These are phyloP conservation scores for Pseudomugil tenellus DNA, from an alignment of 2,797 vertebrate genomes.

Conservation along the genomic window DNA sequence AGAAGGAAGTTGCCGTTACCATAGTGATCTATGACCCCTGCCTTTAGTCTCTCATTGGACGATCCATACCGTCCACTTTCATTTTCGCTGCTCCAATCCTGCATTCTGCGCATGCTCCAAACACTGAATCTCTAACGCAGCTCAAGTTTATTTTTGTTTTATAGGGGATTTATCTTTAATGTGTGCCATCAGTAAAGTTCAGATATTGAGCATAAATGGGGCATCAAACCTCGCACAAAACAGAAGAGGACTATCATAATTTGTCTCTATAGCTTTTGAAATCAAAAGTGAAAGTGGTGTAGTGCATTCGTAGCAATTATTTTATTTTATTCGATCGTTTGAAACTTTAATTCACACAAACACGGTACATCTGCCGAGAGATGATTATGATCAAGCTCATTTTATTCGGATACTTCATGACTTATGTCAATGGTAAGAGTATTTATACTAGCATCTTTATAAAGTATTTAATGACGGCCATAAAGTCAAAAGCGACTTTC, in stretches of 20 bases:
- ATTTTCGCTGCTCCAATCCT: constrained; percentile 8
- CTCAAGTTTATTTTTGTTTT: not conserved
- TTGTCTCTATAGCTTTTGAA: constrained; percentile 24
- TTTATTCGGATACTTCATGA: constrained; percentile 60
- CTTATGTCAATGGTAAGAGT: constrained; percentile 67
- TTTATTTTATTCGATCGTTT: not conserved
- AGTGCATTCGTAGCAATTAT: not conserved
- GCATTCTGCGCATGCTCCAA: constrained; percentile 12
- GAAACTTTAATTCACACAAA: not conserved
- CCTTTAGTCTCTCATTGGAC: constrained; percentile 43
- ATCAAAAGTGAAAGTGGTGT: constrained; percentile 79
- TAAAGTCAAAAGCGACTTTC: not conserved
- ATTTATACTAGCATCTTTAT: not conserved
- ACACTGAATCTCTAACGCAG: accelerated
- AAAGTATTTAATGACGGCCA: not conserved
- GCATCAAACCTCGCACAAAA: not conserved
- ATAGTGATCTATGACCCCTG: constrained; percentile 15
- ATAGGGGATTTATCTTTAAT: not conserved
- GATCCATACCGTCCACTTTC: not conserved
- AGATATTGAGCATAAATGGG: not conserved
- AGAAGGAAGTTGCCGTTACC: too few relatives aligned
- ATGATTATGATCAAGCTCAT: constrained; percentile 47
- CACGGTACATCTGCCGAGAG: not conserved
- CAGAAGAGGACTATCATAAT: not conserved
- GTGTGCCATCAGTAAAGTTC: accelerated